Evolutionary conservation across 2,797 vertebrate genomes (phyloP), one percentile per base, ranked within the genome.

Genomic region (Silurus aristotelis): DNA sequence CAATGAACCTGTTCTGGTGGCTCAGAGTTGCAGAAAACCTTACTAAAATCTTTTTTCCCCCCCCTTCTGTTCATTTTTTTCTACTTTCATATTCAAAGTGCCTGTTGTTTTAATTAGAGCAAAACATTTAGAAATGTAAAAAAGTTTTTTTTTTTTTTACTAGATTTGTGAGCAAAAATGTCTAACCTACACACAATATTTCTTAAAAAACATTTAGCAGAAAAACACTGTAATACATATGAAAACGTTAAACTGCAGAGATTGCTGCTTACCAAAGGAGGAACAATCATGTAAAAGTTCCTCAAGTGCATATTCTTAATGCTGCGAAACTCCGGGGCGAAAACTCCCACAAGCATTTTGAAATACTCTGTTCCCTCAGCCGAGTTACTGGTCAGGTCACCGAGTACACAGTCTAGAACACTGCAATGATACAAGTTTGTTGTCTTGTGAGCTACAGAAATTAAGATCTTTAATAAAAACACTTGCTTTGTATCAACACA

Each of bases 251-350:
- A 85, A 70, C 64, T 13, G 80, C 0, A 14, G n/a, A 73, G 17
- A 80, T 27, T 27, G 43, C 75, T 58, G 88, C 96, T 94, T 88
- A 99, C 98, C 96, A 99, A 93, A 0, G 98, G 98, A 1, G 98
- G 98, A 9, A 99, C 98, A 6, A 99, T 99, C 92, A 97, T 99
- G 91, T 99, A 98, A 93, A 99, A 99, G 93, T 99, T 99, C 84
- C 98, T 94, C 88, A 99, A 91, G 87, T 99, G 98, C 95, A 99
- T 99, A 43, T 99, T 99, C 93, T 99, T 99, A 3, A 94, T 90
- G 58, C 97, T 99, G 89, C 98, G 97, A 90, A 99, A 99, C 89
- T 99, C 98, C 0, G 96, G 96, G 14, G 98, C 96, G 87, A 99
- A 99, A 78, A 99, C 98, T 3, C 96, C 97, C 89, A 99, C 98